Evolutionary conservation across 2,888 invertebrate genomes (phyloP).

Genomic region (Pristionchus exspectatus): DNA sequence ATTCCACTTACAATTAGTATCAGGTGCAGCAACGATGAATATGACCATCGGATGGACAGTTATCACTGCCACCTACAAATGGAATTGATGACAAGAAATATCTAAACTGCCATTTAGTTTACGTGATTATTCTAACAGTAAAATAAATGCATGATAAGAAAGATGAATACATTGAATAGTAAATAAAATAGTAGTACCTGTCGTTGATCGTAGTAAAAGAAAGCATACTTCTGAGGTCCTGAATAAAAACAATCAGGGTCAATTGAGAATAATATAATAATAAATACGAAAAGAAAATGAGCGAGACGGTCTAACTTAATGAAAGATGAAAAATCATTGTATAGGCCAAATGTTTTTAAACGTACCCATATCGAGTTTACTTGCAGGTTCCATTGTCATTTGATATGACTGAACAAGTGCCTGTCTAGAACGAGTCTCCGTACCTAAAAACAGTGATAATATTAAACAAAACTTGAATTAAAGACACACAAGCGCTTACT

Average conservation of each 20-base stretch:
- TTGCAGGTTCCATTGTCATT: conserved; percentile 45
- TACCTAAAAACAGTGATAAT: neutral
- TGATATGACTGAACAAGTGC: conserved; percentile 53
- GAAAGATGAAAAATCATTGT: too few relatives aligned
- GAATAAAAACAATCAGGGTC: neutral
- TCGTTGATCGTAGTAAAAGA: conserved; percentile 53
- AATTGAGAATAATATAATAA: neutral
- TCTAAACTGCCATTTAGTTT: neutral
- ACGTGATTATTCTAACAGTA: neutral
- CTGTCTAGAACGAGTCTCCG: conserved; percentile 44
- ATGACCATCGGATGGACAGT: conserved; percentile 45
- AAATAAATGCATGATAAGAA: neutral
- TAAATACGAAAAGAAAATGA: too few relatives aligned
- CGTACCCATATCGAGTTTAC: conserved; percentile 51
- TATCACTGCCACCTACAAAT: conserved; percentile 37
- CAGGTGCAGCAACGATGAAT: conserved; percentile 37
- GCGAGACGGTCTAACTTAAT: neutral
- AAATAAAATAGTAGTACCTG: conserved; percentile 28
- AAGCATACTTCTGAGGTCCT: conserved; percentile 51
- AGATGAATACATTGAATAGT: neutral
- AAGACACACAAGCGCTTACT: neutral
- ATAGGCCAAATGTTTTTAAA: neutral
- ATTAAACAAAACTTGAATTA: neutral
- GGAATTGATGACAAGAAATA: neutral
- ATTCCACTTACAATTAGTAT: conserved; percentile 43